Evolutionary conservation across 2,888 invertebrate species (phyloP).

Genomic region (Coelogynopora nodosa): DNA sequence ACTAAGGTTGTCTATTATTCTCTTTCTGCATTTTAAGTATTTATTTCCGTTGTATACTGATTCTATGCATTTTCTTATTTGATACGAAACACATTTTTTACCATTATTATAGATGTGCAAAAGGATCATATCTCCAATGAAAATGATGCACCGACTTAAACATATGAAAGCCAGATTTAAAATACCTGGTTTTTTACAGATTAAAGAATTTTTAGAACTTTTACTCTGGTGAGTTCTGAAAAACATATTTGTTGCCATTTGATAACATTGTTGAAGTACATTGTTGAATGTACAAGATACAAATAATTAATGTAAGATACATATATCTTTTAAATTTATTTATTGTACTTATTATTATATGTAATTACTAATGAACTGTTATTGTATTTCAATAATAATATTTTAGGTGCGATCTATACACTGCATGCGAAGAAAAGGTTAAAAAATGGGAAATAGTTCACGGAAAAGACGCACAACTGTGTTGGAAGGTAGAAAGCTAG

Average conservation of each 20-base stretch:
- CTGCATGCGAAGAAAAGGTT: constrained; percentile 47
- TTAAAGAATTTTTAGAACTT: constrained; percentile 57
- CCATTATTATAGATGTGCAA: constrained; percentile 54
- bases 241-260: no score
- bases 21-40: no score
- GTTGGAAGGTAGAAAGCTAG: constrained; percentile 1
- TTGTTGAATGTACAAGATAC: no score
- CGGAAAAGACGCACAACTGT: constrained; percentile 50
- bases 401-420: constrained; percentile 53
- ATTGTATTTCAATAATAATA: neutral
- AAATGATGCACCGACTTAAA: constrained; percentile 57
- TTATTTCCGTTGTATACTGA: no score
- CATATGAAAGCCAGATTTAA: constrained; percentile 55
- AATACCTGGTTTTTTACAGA: constrained; percentile 55
- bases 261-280: no score
- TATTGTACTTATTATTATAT: neutral
- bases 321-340: no score
- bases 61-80: no score
- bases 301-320: no score
- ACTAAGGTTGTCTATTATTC: no score
- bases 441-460: constrained; percentile 49
- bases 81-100: neutral
- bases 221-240: constrained; percentile 53
- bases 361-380: constrained; percentile 42
- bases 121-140: constrained; percentile 56